These are phyloP conservation scores for Epinephelus lanceolatus DNA, from an alignment of 2,113 vertebrate species.

Conservation along the genomic window DNA sequence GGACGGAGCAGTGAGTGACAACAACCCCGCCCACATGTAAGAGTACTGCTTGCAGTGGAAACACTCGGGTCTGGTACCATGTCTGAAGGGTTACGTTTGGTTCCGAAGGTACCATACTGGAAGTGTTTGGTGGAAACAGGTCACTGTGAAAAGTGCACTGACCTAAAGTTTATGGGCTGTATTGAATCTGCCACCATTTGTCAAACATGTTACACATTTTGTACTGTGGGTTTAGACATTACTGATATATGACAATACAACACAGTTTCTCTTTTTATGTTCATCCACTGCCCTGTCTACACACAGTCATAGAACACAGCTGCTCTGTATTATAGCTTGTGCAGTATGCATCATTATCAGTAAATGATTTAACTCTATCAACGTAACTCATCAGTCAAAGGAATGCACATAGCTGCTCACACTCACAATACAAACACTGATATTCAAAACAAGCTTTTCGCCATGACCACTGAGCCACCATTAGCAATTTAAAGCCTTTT, in stretches of 20 bases:
- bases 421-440: background rate
- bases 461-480: background rate
- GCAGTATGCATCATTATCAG: background rate
- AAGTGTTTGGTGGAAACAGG: too few relatives aligned
- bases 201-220: background rate
- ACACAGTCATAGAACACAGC: background rate
- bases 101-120: too few relatives aligned
- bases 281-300: background rate
- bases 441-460: background rate
- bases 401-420: background rate
- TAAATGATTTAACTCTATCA: background rate
- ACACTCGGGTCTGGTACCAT: too few relatives aligned
- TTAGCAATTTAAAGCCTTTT: conserved; percentile 4
- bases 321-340: background rate
- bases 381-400: background rate
- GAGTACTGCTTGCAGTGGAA: too few relatives aligned
- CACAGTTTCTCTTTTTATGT: background rate
- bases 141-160: background rate
- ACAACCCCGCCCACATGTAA: too few relatives aligned
- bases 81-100: too few relatives aligned
- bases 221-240: background rate
- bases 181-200: too few relatives aligned
- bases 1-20: too few relatives aligned
- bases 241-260: background rate
- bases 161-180: background rate